These are phyloP conservation scores for Drosophila setifemur DNA, from an alignment of 1,140 invertebrate species.

Conservation along the genomic window DNA sequence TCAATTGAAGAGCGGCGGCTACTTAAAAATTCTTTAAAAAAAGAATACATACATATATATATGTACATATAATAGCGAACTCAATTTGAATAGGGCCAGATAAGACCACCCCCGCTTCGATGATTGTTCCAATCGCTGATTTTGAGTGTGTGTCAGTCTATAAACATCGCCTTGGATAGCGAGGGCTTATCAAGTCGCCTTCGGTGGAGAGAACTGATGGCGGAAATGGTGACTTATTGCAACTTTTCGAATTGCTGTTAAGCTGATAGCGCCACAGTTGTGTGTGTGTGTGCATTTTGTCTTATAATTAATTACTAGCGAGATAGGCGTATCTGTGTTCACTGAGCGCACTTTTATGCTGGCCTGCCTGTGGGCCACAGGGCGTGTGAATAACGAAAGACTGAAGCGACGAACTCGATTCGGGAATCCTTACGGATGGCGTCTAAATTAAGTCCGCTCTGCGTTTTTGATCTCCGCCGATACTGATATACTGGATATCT, in stretches of 20 bases:
- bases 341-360: slow-evolving; percentile 40
- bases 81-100: slow-evolving; percentile 69
- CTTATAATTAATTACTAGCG: slow-evolving; percentile 45
- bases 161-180: slow-evolving; percentile 38
- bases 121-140: slow-evolving; percentile 79
- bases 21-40: slow-evolving; percentile 59
- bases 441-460: slow-evolving; percentile 62
- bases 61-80: slow-evolving; percentile 16
- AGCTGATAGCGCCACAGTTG: slow-evolving; percentile 18
- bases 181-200: slow-evolving; percentile 43
- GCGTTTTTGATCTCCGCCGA: slow-evolving; percentile 66
- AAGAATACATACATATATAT: slow-evolving; percentile 10
- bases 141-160: slow-evolving; percentile 68
- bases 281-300: slow-evolving; percentile 36
- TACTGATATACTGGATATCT: slow-evolving; percentile 14
- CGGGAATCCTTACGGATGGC: slow-evolving; percentile 53
- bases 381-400: slow-evolving; percentile 56
- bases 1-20: slow-evolving; percentile 69
- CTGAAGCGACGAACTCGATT: slow-evolving; percentile 61
- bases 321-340: slow-evolving; percentile 30
- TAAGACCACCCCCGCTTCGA: slow-evolving; percentile 48
- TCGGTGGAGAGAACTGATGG: slow-evolving; percentile 55
- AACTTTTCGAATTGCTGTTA: slow-evolving; percentile 21
- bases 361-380: slow-evolving; percentile 7
- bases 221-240: slow-evolving; percentile 75